Conservation (phyloP, 2,888 invertebrate species). For the Hypena proboscidalis region DNA sequence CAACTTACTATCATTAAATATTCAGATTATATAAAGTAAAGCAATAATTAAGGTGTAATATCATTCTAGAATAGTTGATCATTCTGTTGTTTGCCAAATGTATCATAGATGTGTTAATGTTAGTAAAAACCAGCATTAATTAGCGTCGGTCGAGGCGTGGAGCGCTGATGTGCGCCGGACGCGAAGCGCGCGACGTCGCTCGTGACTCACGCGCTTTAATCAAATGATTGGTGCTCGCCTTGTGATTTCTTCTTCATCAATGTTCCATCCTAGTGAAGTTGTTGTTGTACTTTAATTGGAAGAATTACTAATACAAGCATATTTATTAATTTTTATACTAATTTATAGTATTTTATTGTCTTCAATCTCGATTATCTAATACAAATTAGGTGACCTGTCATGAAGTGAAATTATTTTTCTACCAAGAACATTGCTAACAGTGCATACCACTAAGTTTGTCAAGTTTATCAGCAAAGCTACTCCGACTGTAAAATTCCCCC, state of each 20-base stretch:
- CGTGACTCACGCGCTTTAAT: slow-evolving; percentile 31
- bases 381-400: too few relatives aligned
- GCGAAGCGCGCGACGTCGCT: background rate
- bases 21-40: too few relatives aligned
- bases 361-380: too few relatives aligned
- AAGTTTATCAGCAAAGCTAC: too few relatives aligned
- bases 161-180: slow-evolving; percentile 7
- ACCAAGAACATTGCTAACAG: too few relatives aligned
- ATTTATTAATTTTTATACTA: background rate
- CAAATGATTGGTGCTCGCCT: slow-evolving; percentile 4
- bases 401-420: too few relatives aligned
- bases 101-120: slow-evolving; percentile 13
- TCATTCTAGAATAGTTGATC: too few relatives aligned
- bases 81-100: slow-evolving; percentile 1
- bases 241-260: background rate
- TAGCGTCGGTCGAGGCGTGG: slow-evolving; percentile 14
- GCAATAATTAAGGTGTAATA: background rate
- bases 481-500: too few relatives aligned
- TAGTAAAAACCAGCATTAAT: slow-evolving; percentile 27
- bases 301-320: background rate
- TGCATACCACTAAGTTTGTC: too few relatives aligned
- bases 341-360: too few relatives aligned
- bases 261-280: background rate
- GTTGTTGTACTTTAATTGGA: background rate
- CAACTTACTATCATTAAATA: background rate